These are phyloP conservation scores for Conus canariensis DNA, from an alignment of 2,888 invertebrate species.

Conservation along the genomic window DNA sequence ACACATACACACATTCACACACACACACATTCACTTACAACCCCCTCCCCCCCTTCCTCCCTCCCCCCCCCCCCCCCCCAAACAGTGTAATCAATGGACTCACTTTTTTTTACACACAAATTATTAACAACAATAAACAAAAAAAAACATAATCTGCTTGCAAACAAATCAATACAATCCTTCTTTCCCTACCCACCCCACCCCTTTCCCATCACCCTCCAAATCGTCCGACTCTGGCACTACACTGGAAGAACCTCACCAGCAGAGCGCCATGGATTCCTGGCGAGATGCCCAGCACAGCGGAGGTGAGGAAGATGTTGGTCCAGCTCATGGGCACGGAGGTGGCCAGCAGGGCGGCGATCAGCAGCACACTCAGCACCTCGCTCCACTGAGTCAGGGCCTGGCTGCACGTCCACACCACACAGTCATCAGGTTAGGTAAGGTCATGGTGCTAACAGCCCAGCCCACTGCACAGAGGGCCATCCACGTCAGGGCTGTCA, in stretches of 20 bases:
- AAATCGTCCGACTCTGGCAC: too few species aligned
- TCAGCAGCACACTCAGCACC: conserved; percentile 59
- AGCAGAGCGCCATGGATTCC: conserved; percentile 59
- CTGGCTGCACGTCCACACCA: not conserved
- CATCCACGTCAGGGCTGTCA: too few species aligned
- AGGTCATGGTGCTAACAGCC: too few species aligned
- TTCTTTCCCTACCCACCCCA: too few species aligned
- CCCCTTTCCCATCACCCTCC: too few species aligned
- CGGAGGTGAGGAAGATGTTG: conserved; percentile 54
- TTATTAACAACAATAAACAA: too few species aligned
- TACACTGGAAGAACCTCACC: conserved; percentile 49
- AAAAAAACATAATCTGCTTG: too few species aligned
- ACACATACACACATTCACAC: not conserved
- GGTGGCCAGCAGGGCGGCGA: conserved; percentile 58
- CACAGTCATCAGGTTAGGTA: not conserved
- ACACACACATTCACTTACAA: not conserved
- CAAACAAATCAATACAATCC: too few species aligned
- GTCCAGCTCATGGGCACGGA: conserved; percentile 49
- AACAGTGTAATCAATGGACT: too few species aligned
- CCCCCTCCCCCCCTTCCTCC: not conserved
- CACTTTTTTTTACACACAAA: too few species aligned
- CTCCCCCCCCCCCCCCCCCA: not conserved
- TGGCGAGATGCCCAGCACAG: conserved; percentile 60
- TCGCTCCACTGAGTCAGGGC: conserved; percentile 64
- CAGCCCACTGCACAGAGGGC: too few species aligned